A percentile compares a stretch with the other conserved stretches of the same genome.
Evolutionary conservation across 1,140 invertebrate species (phyloP).

Genomic region (Orius laevigatus): DNA sequence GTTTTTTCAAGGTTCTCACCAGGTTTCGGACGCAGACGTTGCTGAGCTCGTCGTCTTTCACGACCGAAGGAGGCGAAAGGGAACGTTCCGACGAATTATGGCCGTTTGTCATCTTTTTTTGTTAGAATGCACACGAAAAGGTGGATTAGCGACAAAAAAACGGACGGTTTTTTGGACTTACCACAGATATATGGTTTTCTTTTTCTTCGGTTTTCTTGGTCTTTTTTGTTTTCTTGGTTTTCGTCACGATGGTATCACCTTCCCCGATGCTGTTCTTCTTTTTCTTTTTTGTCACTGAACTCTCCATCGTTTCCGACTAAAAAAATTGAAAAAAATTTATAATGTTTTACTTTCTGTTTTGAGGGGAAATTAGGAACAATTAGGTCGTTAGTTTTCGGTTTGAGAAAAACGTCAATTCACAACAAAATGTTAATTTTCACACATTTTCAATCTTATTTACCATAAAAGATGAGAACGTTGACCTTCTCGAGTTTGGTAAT

Average conservation of each 20-base stretch:
- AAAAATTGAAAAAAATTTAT: too few species aligned
- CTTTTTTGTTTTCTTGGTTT: conserved; percentile 22
- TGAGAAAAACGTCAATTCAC: too few species aligned
- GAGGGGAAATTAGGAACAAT: neutral
- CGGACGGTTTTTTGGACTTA: conserved; percentile 19
- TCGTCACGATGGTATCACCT: conserved; percentile 13
- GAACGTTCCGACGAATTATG: conserved; percentile 1
- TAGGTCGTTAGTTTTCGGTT: neutral
- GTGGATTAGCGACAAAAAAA: neutral
- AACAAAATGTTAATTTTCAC: too few species aligned
- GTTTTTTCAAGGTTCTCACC: conserved; percentile 17
- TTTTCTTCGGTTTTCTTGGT: conserved; percentile 23
- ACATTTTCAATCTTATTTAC: too few species aligned
- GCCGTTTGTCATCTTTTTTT: conserved; percentile 17
- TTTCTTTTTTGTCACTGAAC: conserved; percentile 17
- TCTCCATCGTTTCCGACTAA: conserved; percentile 12
- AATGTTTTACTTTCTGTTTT: too few species aligned
- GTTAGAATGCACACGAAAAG: too few species aligned
- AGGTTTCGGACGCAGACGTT: conserved; percentile 23
- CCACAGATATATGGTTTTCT: conserved; percentile 23
- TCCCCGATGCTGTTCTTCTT: conserved; percentile 19
- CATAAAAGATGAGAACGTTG: too few species aligned
- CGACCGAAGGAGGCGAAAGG: neutral
- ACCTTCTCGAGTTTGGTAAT: too few species aligned
- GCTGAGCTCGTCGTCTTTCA: conserved; percentile 22